These are phyloP conservation scores for Epsilonema sp. DNA, from an alignment of 2,888 invertebrate species.

Conservation along the genomic window DNA sequence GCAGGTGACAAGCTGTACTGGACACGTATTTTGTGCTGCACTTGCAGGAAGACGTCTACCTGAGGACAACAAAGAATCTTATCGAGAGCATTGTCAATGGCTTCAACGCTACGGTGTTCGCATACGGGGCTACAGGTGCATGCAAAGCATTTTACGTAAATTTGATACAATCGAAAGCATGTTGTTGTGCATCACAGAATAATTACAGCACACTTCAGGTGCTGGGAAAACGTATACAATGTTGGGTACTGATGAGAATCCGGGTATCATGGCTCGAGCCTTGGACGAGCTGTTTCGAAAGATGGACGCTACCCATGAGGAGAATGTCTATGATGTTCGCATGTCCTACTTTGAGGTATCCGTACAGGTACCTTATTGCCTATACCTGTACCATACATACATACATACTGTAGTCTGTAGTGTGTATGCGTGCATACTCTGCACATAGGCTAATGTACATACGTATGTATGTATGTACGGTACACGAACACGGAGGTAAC, in stretches of 20 bases:
- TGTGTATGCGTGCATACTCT: too few relatives aligned
- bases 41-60: constrained; percentile 58
- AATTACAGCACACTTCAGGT: too few relatives aligned
- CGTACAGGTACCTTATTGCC: background rate
- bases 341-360: constrained; percentile 69
- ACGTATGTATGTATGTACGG: background rate
- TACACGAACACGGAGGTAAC: too few relatives aligned
- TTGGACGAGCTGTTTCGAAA: constrained; percentile 53
- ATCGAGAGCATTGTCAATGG: constrained; percentile 67
- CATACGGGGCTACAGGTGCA: constrained; percentile 64
- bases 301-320: constrained; percentile 41
- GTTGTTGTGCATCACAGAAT: too few relatives aligned
- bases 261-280: constrained; percentile 68
- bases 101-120: constrained; percentile 84
- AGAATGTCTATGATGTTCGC: constrained; percentile 38
- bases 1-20: too few relatives aligned
- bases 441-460: background rate
- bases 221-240: constrained; percentile 80
- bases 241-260: constrained; percentile 46
- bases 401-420: too few relatives aligned
- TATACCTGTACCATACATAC: background rate
- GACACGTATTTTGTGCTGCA: too few relatives aligned
- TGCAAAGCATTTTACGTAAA: too few relatives aligned
- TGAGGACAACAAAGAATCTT: constrained; percentile 58
- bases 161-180: too few relatives aligned